Conservation (phyloP, 2,888 invertebrate genomes). For the Tetranychus piercei region DNA sequence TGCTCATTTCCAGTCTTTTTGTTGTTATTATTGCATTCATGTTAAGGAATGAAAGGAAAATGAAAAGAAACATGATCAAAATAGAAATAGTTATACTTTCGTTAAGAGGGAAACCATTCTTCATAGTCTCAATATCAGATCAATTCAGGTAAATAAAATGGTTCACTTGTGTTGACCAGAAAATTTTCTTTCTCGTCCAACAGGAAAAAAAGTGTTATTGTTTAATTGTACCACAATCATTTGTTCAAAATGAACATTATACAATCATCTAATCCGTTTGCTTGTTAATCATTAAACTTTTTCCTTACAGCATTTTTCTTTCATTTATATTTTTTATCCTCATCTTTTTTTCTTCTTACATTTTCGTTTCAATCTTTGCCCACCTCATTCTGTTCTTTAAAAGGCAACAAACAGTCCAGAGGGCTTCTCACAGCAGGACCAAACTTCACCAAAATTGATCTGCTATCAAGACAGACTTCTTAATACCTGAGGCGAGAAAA, state of each 20-base stretch:
- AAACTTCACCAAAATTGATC: conserved; percentile 1
- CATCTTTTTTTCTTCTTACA: background rate
- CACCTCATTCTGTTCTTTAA: background rate
- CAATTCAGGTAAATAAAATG: background rate
- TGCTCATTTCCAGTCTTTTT: too few relatives aligned
- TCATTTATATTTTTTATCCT: background rate
- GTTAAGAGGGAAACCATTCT: background rate
- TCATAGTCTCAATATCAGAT: background rate
- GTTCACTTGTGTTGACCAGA: background rate
- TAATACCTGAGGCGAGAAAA: conserved; percentile 1
- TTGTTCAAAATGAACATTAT: background rate
- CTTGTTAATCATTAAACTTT: background rate
- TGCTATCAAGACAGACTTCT: background rate
- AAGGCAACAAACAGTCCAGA: background rate
- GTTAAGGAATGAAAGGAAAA: too few relatives aligned
- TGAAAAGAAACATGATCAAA: too few relatives aligned
- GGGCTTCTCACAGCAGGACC: conserved; percentile 1
- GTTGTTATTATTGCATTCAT: too few relatives aligned
- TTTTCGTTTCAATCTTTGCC: background rate
- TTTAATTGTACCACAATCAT: background rate
- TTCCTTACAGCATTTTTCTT: background rate
- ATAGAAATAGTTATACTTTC: background rate
- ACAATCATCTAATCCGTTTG: background rate
- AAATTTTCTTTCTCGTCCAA: background rate
- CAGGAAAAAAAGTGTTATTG: background rate